Conservation (phyloP, 2,888 invertebrate genomes). For the Cryptocephalus moraei region DNA sequence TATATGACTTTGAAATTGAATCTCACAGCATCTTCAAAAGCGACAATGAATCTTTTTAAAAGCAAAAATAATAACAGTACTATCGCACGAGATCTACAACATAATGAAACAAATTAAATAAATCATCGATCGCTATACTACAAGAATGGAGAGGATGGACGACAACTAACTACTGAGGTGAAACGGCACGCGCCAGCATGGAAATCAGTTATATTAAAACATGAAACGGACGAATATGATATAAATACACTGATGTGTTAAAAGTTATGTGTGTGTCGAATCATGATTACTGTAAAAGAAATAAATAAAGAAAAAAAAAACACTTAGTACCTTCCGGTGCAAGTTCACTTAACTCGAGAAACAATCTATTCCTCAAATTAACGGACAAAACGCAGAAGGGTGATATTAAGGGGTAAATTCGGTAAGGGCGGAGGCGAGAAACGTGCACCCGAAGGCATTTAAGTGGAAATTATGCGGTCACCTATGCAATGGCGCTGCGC, state of each 20-base stretch:
- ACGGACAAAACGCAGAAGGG: background rate
- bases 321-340: constrained; percentile 33
- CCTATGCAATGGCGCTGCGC: constrained; percentile 44
- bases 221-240: too few species aligned
- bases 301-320: constrained; percentile 22
- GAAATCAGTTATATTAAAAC: constrained; percentile 28
- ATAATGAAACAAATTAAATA: too few species aligned
- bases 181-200: constrained; percentile 41
- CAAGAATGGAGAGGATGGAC: constrained; percentile 4
- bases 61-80: too few species aligned
- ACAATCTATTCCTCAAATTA: background rate
- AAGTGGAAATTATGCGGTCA: constrained; percentile 30
- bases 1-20: constrained; percentile 10
- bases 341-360: constrained; percentile 18
- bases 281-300: constrained; percentile 10
- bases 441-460: constrained; percentile 36
- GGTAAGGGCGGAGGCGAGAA: constrained; percentile 6
- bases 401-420: background rate
- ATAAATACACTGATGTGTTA: constrained; percentile 6
- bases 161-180: constrained; percentile 21
- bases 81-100: too few species aligned
- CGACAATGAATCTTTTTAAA: too few species aligned
- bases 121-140: constrained; percentile 3
- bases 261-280: constrained; percentile 8
- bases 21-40: too few species aligned